phyloP scores from a whole-genome alignment of 2,888 invertebrate species.

The Scrobipalpa atriplicella region DNA sequence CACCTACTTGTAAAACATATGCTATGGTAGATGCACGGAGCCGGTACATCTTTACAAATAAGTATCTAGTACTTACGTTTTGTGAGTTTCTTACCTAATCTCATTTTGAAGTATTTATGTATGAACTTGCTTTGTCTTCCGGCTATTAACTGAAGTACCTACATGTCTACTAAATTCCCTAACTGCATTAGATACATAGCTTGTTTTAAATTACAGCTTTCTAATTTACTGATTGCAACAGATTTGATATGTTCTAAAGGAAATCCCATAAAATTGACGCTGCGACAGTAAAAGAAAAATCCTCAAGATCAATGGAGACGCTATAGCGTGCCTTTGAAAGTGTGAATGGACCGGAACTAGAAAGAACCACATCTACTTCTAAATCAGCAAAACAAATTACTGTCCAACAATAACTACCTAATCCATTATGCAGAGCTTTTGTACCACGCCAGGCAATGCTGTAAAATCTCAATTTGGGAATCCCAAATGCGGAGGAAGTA shows the following conservation, averaged over 20 bases:
- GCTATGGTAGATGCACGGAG: too few relatives aligned
- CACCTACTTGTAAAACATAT: too few relatives aligned
- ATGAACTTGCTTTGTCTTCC: too few relatives aligned
- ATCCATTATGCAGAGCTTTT: neutral
- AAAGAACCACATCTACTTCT: conserved; percentile 12
- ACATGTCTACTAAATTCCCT: too few relatives aligned
- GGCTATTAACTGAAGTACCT: too few relatives aligned
- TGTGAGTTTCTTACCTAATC: too few relatives aligned
- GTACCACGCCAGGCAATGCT: conserved; percentile 22
- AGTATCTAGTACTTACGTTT: too few relatives aligned
- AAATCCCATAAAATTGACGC: neutral
- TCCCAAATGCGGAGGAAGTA: conserved; percentile 2
- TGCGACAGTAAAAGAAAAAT: neutral
- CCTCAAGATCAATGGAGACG: neutral
- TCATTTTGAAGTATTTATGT: too few relatives aligned
- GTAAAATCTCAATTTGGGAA: conserved; percentile 26
- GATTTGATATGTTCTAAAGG: neutral
- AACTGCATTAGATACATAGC: too few relatives aligned
- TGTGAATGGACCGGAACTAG: conserved; percentile 22
- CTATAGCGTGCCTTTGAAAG: neutral
- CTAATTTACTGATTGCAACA: too few relatives aligned
- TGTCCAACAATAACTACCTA: neutral
- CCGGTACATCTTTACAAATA: too few relatives aligned
- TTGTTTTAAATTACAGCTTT: too few relatives aligned
- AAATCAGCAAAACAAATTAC: conserved; percentile 1